Evolutionary conservation across 2,797 vertebrate species (phyloP).

Genomic region (Acanthurus lineatus): DNA sequence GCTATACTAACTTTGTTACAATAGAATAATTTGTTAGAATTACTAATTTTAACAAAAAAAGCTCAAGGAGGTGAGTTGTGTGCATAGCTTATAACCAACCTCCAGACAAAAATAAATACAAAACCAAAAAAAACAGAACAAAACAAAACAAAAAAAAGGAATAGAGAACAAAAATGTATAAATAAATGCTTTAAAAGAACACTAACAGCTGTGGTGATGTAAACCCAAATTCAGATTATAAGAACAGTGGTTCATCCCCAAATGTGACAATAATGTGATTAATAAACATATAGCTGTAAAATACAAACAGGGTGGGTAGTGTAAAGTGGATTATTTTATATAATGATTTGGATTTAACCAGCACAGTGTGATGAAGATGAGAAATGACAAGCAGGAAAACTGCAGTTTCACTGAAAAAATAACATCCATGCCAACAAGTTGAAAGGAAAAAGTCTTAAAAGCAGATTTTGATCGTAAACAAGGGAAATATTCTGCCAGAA

Average conservation of each 20-base stretch:
- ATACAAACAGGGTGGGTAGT: conserved; percentile 15
- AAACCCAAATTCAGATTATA: conserved; percentile 56
- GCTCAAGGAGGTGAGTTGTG: conserved; percentile 67
- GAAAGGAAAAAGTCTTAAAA: conserved; percentile 15
- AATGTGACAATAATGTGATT: conserved; percentile 55
- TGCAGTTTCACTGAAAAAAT: conserved; percentile 9
- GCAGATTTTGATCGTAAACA: background rate
- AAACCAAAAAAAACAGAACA: no score
- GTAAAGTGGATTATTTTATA: conserved; percentile 22
- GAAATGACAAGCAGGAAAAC: background rate
- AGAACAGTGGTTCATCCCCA: conserved; percentile 74
- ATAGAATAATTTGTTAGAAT: conserved; percentile 68
- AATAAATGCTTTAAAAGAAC: conserved; percentile 60
- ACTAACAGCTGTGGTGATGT: conserved; percentile 53
- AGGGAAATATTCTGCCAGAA: background rate
- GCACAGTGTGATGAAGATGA: conserved; percentile 1
- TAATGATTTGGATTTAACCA: conserved; percentile 23
- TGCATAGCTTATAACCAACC: conserved; percentile 81
- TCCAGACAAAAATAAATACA: conserved; percentile 44
- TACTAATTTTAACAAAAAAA: conserved; percentile 48
- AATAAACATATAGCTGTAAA: conserved; percentile 36
- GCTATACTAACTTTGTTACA: conserved; percentile 64
- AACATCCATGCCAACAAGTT: background rate
- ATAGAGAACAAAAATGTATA: conserved; percentile 41
- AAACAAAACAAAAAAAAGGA: background rate